Conservation (phyloP, 1,140 invertebrate genomes). For the Proales similis region DNA sequence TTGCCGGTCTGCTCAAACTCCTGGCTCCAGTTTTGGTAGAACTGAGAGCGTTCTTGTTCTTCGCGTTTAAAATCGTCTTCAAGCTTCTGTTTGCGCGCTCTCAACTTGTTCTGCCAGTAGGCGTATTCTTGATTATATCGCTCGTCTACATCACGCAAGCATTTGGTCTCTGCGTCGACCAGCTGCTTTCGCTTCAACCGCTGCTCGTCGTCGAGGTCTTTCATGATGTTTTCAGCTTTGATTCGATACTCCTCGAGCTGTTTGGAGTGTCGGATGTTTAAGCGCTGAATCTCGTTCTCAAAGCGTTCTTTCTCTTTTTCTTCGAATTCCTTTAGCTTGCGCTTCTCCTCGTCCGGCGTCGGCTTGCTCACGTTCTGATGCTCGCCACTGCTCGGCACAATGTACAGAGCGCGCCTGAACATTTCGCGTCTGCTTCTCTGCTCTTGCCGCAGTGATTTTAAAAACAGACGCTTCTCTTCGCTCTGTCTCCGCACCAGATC, state of each 20-base stretch:
- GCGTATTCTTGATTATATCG: conserved; percentile 34
- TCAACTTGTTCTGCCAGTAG: conserved; percentile 27
- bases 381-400: not conserved
- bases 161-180: conserved; percentile 32
- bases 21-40: conserved; percentile 35
- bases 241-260: conserved; percentile 29
- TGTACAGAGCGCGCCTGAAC: conserved; percentile 23
- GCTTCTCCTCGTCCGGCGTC: conserved; percentile 21
- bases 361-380: not conserved
- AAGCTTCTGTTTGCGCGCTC: conserved; percentile 29
- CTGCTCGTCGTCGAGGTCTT: conserved; percentile 35
- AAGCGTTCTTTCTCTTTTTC: conserved; percentile 37
- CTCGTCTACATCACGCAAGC: conserved; percentile 28
- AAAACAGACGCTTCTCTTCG: conserved; percentile 34
- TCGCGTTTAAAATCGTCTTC: conserved; percentile 37
- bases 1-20: too few species aligned
- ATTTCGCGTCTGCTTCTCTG: conserved; percentile 36
- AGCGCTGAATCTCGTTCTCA: conserved; percentile 24
- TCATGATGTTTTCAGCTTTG: conserved; percentile 36
- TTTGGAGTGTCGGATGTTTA: conserved; percentile 22
- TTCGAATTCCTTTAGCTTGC: conserved; percentile 35
- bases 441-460: conserved; percentile 30
- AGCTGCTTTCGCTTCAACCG: conserved; percentile 32
- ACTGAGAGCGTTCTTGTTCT: conserved; percentile 14
- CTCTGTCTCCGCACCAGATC: conserved; percentile 33